These are phyloP conservation scores for Pogonocherus hispidulus DNA, from an alignment of 2,888 invertebrate genomes.

Conservation along the genomic window DNA sequence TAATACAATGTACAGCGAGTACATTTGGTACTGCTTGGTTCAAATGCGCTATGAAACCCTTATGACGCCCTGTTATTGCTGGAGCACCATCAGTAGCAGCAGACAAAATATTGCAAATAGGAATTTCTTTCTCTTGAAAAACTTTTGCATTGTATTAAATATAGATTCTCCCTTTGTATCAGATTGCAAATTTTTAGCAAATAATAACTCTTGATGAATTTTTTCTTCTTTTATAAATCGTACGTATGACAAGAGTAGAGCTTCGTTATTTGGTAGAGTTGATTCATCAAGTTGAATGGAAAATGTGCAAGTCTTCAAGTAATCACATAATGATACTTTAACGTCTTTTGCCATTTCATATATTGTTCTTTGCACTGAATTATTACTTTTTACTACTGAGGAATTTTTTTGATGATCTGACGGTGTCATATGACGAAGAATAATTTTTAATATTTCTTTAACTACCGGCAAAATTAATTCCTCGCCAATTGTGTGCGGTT, in stretches of 20 bases:
- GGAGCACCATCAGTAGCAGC: slow-evolving; percentile 59
- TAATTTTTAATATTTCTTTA: slow-evolving; percentile 43
- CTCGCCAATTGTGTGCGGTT: slow-evolving; percentile 57
- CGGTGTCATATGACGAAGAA: not conserved
- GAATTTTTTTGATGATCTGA: not conserved
- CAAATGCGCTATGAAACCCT: no score
- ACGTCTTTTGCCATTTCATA: slow-evolving; percentile 48
- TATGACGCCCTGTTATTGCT: slow-evolving; percentile 58
- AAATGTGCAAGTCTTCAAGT: slow-evolving; percentile 56
- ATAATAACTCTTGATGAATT: slow-evolving; percentile 55
- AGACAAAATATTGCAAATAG: slow-evolving; percentile 54
- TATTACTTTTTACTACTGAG: slow-evolving; percentile 43
- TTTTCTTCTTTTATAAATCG: slow-evolving; percentile 67
- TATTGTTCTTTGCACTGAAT: slow-evolving; percentile 30
- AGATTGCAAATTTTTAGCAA: slow-evolving; percentile 59
- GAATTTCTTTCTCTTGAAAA: slow-evolving; percentile 38
- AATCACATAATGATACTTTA: slow-evolving; percentile 53
- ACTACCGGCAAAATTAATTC: slow-evolving; percentile 60
- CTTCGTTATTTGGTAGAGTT: slow-evolving; percentile 60
- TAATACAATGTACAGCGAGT: no score
- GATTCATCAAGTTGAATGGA: slow-evolving; percentile 64
- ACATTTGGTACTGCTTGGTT: no score
- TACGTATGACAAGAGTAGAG: slow-evolving; percentile 61
- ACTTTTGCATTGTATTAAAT: slow-evolving; percentile 44
- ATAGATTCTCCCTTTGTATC: slow-evolving; percentile 63